Conservation (phyloP, 1,140 invertebrate genomes). For the Acromyrmex echinatior region DNA sequence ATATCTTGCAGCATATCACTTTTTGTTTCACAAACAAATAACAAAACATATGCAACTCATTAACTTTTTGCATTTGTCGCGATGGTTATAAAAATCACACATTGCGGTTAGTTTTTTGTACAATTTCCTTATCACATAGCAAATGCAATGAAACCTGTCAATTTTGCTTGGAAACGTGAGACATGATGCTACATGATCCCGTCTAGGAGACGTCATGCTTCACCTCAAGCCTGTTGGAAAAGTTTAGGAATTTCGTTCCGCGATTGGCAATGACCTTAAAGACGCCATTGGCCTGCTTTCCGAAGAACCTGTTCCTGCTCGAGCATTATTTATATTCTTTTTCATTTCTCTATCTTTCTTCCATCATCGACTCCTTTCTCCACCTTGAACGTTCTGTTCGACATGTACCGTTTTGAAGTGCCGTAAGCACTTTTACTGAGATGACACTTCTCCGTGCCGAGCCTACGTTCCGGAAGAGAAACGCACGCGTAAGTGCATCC, state of each 20-base stretch:
- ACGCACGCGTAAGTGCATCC: slow-evolving; percentile 6
- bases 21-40: neutral
- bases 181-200: neutral
- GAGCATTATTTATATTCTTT: slow-evolving; percentile 62
- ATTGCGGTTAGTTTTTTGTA: neutral
- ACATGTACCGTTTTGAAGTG: slow-evolving; percentile 71
- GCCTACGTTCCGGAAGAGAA: slow-evolving; percentile 28
- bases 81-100: neutral
- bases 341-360: slow-evolving; percentile 48
- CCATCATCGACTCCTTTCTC: slow-evolving; percentile 63
- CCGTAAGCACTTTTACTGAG: slow-evolving; percentile 66
- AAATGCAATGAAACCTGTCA: neutral
- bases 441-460: neutral
- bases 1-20: too few relatives aligned
- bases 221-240: neutral
- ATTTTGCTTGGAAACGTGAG: slow-evolving; percentile 30
- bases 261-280: slow-evolving; percentile 79
- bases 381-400: slow-evolving; percentile 4
- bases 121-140: neutral
- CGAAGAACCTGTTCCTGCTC: slow-evolving; percentile 75
- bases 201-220: neutral
- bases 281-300: slow-evolving; percentile 80
- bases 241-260: slow-evolving; percentile 37
- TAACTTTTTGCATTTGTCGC: neutral
- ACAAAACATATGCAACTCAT: neutral